Evolutionary conservation across 2,888 invertebrate genomes (phyloP).

Genomic region (Platypus cylindrus): DNA sequence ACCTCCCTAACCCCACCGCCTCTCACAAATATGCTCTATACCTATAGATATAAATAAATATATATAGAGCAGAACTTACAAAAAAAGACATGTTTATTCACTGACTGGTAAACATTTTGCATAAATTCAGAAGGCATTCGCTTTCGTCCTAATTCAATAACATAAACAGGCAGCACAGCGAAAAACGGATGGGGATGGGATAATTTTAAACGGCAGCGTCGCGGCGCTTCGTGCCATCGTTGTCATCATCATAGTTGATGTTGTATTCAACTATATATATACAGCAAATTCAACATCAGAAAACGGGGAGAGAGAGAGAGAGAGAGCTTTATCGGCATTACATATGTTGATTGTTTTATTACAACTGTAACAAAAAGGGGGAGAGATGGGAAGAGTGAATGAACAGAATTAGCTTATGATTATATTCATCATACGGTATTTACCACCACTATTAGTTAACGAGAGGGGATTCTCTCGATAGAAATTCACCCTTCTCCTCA

Average conservation of each 20-base stretch:
- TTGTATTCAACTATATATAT: no score
- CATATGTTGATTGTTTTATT: constrained; percentile 36
- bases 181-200: constrained; percentile 22
- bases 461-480: constrained; percentile 31
- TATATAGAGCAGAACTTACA: no score
- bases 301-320: constrained; percentile 10
- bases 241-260: no score
- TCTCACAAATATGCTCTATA: no score
- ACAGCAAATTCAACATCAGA: no score
- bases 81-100: constrained; percentile 15
- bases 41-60: no score
- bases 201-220: constrained; percentile 27
- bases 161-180: constrained; percentile 17
- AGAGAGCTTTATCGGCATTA: constrained; percentile 18
- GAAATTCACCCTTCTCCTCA: no score
- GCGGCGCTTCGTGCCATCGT: no score
- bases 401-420: constrained; percentile 34
- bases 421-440: constrained; percentile 38
- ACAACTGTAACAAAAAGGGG: constrained; percentile 24
- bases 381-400: constrained; percentile 19
- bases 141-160: constrained; percentile 22
- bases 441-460: constrained; percentile 38
- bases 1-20: no score
- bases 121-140: constrained; percentile 14
- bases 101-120: constrained; percentile 16